phyloP scores from a whole-genome alignment of 2,113 vertebrate species.

The Takifugu bimaculatus region DNA sequence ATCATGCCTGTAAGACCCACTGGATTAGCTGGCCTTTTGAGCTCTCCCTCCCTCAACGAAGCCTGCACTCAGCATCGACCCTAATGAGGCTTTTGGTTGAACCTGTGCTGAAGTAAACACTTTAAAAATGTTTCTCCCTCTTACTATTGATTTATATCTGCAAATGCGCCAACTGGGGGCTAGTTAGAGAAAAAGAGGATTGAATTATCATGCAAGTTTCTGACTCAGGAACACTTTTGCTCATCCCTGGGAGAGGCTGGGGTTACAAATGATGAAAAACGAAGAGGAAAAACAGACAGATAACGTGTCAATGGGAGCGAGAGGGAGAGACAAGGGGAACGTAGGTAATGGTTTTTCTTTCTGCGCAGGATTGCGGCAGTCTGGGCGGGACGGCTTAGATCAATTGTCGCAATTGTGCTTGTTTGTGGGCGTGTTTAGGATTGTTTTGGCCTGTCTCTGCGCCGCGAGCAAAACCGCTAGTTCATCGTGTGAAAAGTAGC shows the following conservation, averaged over 20 bases:
- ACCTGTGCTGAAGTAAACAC: conserved; percentile 62
- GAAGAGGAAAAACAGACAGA: conserved; percentile 26
- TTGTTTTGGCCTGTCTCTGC: conserved; percentile 65
- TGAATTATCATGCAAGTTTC: conserved; percentile 14
- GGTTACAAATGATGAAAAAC: conserved; percentile 31
- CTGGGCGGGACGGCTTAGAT: conserved; percentile 62
- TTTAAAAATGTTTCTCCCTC: conserved; percentile 46
- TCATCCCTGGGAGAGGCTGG: conserved; percentile 29
- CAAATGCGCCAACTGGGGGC: conserved; percentile 20
- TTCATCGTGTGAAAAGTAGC: conserved; percentile 76
- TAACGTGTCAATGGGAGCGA: conserved; percentile 4
- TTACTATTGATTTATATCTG: conserved; percentile 60
- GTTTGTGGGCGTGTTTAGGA: conserved; percentile 65
- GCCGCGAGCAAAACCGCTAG: conserved; percentile 73
- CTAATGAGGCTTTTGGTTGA: conserved; percentile 63
- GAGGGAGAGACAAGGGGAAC: conserved; percentile 31
- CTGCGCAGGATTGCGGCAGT: conserved; percentile 53
- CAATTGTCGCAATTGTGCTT: conserved; percentile 68
- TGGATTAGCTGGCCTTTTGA: conserved; percentile 67
- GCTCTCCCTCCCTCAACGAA: conserved; percentile 52
- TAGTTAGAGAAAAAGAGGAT: conserved; percentile 33
- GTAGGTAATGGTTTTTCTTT: conserved; percentile 57
- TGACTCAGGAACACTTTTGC: conserved; percentile 23
- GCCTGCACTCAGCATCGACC: conserved; percentile 54
- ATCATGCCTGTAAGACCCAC: conserved; percentile 69